Evolutionary conservation across 2,797 vertebrate genomes (phyloP), one percentile per base, ranked within the genome.

Genomic region (Mus spretus): DNA sequence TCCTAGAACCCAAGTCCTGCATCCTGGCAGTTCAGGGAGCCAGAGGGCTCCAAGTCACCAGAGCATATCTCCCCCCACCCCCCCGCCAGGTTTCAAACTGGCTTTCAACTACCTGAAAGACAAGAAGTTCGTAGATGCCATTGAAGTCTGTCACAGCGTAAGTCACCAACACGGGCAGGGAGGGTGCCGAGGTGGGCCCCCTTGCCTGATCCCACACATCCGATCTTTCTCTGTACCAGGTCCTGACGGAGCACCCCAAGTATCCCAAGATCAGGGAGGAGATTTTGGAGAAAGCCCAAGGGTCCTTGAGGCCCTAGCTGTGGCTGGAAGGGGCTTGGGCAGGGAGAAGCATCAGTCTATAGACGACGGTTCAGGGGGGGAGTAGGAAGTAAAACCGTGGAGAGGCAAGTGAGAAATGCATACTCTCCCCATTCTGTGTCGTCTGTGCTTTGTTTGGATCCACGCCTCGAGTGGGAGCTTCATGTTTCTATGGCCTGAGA

Each of bases 31-130:
- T 8, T 61, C 50, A 72, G 83, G 82, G 75, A 44, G n/a, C 2
- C 85, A 14, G n/a, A 50, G 80, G 15, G 44, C 31, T 7, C 57
- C n/a, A 31, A 34, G 7, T 37, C 65, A 61, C 44, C n/a, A 50
- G 15, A 55, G 1, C 85, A 20, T 82, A 1, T 12, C 44, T 44
- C 11, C 10, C 50, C 47, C 10, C 50, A 2, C 50, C 50, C 50
- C 50, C 50, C 50, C 50, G 90, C 91, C 34, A 99, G 98, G 98
- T 82, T 99, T 98, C 97, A 98, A 97, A 82, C 98, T 99, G 2
- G 98, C 99, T 75, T 99, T 99, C 96, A 99, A 98, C 97, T 99
- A 98, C 90, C 94, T 99, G 97, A 99, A 99, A 97, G 98, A 91
- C 82, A 99, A 98, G 97, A 98, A 98, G 50, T 98, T 98, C 67